Percentiles rank a stretch among this genome's conserved stretches.
These are phyloP conservation scores for Ageneiosus marmoratus DNA, from an alignment of 2,113 vertebrate species.

Conservation along the genomic window DNA sequence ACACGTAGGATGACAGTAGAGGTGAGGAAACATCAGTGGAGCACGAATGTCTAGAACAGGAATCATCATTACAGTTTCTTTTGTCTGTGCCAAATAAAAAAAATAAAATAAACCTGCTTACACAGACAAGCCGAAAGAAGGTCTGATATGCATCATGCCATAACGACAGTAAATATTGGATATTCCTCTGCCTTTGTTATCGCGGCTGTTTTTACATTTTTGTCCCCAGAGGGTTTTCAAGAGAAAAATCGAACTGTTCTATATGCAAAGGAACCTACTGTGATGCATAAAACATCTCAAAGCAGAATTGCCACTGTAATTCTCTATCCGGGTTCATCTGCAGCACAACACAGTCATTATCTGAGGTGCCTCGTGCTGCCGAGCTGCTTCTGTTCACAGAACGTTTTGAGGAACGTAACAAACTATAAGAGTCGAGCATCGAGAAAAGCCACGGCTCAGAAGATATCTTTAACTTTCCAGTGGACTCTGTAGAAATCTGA, in stretches of 20 bases:
- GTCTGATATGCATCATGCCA: slow-evolving; percentile 22
- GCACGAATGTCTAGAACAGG: background rate
- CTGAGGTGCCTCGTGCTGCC: background rate
- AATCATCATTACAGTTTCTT: background rate
- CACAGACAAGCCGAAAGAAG: background rate
- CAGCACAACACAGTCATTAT: slow-evolving; percentile 4
- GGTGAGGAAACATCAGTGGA: background rate
- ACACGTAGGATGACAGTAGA: background rate
- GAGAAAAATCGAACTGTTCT: background rate
- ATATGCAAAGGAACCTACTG: slow-evolving; percentile 11
- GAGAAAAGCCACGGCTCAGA: background rate
- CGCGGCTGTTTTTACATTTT: background rate
- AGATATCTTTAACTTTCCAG: background rate
- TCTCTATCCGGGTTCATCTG: background rate
- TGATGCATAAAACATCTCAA: slow-evolving; percentile 26
- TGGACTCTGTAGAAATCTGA: background rate
- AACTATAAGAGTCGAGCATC: background rate
- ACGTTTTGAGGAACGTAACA: background rate
- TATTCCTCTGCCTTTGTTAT: background rate
- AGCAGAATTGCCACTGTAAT: background rate
- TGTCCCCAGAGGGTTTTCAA: slow-evolving; percentile 13
- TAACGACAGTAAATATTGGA: background rate
- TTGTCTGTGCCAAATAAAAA: background rate
- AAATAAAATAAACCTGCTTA: background rate
- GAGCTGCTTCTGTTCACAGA: background rate